Conservation (phyloP, 1,140 invertebrate species). For the Coptotermes formosanus region DNA sequence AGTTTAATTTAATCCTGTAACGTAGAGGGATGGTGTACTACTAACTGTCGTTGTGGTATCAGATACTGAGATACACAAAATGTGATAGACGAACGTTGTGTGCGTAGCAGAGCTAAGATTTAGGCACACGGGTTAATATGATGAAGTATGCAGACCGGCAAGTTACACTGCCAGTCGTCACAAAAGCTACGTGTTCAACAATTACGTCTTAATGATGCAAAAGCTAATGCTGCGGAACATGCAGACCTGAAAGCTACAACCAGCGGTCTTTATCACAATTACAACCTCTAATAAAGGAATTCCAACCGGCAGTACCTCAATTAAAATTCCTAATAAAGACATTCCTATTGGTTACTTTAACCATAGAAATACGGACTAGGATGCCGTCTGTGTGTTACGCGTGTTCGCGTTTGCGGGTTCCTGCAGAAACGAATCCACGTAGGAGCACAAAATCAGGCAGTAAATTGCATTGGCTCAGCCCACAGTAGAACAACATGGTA, state of each 20-base stretch:
- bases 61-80: no score
- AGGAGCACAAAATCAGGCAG: background rate
- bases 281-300: background rate
- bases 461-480: slow-evolving; percentile 21
- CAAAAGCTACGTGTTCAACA: background rate
- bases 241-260: background rate
- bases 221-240: background rate
- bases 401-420: background rate
- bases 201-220: background rate
- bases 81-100: no score
- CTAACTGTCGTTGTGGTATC: no score
- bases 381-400: background rate
- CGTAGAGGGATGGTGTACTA: no score
- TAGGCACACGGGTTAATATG: background rate
- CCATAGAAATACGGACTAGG: background rate
- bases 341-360: slow-evolving; percentile 23
- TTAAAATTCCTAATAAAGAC: slow-evolving; percentile 26
- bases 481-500: background rate
- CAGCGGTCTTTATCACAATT: background rate
- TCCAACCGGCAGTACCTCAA: slow-evolving; percentile 6
- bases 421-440: background rate
- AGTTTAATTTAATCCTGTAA: no score
- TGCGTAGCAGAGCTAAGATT: background rate
- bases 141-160: background rate
- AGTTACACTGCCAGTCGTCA: background rate